These are phyloP conservation scores for Aporrectodea caliginosa DNA, from an alignment of 1,140 invertebrate species.

Conservation along the genomic window DNA sequence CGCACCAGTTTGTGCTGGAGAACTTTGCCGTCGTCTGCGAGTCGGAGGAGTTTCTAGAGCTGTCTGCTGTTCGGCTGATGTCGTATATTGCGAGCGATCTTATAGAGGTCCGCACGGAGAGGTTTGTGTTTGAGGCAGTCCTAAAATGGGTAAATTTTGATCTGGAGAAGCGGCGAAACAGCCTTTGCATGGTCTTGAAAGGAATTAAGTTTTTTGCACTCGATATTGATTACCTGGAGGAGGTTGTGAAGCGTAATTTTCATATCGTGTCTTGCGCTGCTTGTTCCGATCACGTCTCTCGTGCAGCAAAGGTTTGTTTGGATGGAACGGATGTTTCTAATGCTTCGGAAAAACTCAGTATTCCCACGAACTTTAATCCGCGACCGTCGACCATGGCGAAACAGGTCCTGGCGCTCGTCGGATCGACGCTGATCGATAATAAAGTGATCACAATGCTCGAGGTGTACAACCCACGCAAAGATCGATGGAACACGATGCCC, in stretches of 20 bases:
- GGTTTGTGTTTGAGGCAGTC: conserved; percentile 55
- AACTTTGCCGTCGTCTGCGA: conserved; percentile 51
- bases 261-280: conserved; percentile 43
- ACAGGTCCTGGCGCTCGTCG: conserved; percentile 49
- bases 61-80: conserved; percentile 47
- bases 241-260: conserved; percentile 42
- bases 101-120: conserved; percentile 53
- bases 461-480: conserved; percentile 51
- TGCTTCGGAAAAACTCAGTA: too few species aligned
- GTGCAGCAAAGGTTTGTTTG: conserved; percentile 46
- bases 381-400: conserved; percentile 54
- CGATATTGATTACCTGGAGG: conserved; percentile 41
- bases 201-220: conserved; percentile 45
- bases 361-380: conserved; percentile 42
- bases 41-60: conserved; percentile 52
- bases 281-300: conserved; percentile 44
- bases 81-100: conserved; percentile 49
- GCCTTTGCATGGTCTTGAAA: conserved; percentile 45
- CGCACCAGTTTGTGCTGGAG: conserved; percentile 49
- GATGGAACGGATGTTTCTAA: conserved; percentile 48
- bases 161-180: conserved; percentile 44
- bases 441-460: conserved; percentile 36
- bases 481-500: conserved; percentile 46
- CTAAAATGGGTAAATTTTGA: conserved; percentile 55
- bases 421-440: conserved; percentile 31